These are phyloP conservation scores for Mycteria americana DNA, from an alignment of 2,797 vertebrate species.

Conservation along the genomic window DNA sequence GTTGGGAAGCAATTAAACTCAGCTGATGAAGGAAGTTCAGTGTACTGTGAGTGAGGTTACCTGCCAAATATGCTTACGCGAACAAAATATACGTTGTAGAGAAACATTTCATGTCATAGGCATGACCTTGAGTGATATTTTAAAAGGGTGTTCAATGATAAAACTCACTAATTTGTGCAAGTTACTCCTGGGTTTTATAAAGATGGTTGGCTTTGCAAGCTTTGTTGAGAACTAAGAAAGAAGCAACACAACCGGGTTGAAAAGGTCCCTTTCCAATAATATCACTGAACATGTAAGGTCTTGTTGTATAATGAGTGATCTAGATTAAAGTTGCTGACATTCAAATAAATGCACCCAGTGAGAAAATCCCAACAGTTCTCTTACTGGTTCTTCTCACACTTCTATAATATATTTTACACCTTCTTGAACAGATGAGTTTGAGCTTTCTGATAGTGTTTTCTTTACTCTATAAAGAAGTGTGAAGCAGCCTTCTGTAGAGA, in stretches of 20 bases:
- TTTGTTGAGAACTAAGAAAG: not conserved
- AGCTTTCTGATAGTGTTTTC: conserved; percentile 6
- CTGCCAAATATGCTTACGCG: not conserved
- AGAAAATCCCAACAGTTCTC: conserved; percentile 35
- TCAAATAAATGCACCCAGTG: conserved; percentile 21
- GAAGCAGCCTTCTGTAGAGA: conserved; percentile 21
- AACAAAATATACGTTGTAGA: not conserved
- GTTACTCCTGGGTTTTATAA: not conserved
- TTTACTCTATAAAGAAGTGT: conserved; percentile 9
- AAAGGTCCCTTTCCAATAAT: not conserved
- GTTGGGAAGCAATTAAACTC: conserved; percentile 31
- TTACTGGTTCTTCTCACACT: conserved; percentile 17
- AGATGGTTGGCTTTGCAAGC: not conserved
- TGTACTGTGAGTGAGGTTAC: not conserved
- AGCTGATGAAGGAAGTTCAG: not conserved
- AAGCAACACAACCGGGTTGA: not conserved
- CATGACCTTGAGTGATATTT: not conserved
- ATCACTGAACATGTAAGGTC: not conserved
- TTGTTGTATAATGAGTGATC: conserved; percentile 36
- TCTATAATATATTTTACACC: conserved; percentile 18
- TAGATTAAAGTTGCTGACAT: conserved; percentile 55
- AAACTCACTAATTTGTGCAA: not conserved
- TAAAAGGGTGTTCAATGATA: not conserved
- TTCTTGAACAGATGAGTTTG: not conserved
- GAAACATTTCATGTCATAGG: not conserved